A percentile compares a stretch with the other conserved stretches of the same genome.
Evolutionary conservation across 2,113 vertebrate genomes (phyloP).

Genomic region (Nycticebus coucang): DNA sequence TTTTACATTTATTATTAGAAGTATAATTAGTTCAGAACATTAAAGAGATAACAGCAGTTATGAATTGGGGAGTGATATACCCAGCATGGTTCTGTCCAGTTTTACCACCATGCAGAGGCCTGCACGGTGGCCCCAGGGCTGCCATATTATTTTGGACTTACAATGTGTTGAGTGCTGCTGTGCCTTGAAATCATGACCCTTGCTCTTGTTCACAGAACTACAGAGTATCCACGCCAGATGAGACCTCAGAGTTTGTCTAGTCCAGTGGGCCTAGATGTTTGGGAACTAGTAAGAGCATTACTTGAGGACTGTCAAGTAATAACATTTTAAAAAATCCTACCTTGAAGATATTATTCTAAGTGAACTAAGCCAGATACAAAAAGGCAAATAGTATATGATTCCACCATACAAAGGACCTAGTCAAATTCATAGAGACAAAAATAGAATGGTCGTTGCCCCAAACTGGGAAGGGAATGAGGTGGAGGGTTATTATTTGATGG

Average conservation of each 20-base stretch:
- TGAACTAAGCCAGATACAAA: neutral
- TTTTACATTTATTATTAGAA: neutral
- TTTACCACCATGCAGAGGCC: neutral
- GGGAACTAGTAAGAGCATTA: neutral
- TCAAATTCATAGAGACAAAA: neutral
- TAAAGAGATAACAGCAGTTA: neutral
- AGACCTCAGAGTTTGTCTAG: neutral
- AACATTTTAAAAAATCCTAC: neutral
- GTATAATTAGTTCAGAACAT: neutral
- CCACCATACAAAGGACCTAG: neutral
- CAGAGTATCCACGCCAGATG: neutral
- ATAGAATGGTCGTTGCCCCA: no score
- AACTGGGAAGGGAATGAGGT: neutral
- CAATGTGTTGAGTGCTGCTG: neutral
- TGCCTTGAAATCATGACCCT: neutral
- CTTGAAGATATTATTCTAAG: neutral
- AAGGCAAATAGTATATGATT: neutral
- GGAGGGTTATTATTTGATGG: neutral
- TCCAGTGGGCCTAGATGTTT: neutral
- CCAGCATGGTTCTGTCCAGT: neutral
- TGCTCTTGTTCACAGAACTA: neutral
- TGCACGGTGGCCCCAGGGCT: neutral
- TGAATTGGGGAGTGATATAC: neutral
- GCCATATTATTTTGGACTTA: neutral
- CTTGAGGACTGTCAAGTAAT: neutral